Evolutionary conservation across 2,888 invertebrate genomes (phyloP), one percentile per base, ranked within the genome.

Genomic region (Lucinisca nassula): DNA sequence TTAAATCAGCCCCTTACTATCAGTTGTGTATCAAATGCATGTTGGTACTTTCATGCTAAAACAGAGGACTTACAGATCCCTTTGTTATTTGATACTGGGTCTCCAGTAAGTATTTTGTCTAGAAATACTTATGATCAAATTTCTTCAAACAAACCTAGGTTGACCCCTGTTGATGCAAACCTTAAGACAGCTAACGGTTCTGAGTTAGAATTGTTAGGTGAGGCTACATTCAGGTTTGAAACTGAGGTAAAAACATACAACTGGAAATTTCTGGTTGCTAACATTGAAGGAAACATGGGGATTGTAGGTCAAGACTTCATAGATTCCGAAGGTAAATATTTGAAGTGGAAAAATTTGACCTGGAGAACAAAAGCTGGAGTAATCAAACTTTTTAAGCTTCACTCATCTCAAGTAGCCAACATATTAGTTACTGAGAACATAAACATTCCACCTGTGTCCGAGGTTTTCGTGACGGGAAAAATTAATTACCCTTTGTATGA

Each of bases 281-380:
- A 84, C 32, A n/a, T 84, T 8, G 45, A 78, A 21, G 79, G 79
- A 6, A 49, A 67, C 30, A 51, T 32, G 24, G 78, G 83, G 35
- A 78, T 84, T n/a, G 37, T 84, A 38, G 83, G 83, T 35, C 78
- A 72, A 74, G 83, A 84, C 73, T 84, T 84, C 37, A 51, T 84
- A 27, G 37, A 45, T 14, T 24, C 38, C 3, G 32, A 82, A 12
- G 77, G 72, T 30, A 70, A 49, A 51, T 30, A 21, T n/a, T 21
- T 70, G 21, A n/a, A 38, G n/a, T 37, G 37, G 70, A 76, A 77
- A 30, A 49, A n/a, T 38, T 70, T 45, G 30, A 32, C 55, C 1
- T 51, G 40, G 61, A 21, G 58, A 30, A 67, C 67, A 17, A 67
- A 70, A 38, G 72, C 21, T 24, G 77, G 75, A 12, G 30, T 38